Evolutionary conservation across 2,888 invertebrate genomes (phyloP).

Genomic region (Blomia tropicalis): DNA sequence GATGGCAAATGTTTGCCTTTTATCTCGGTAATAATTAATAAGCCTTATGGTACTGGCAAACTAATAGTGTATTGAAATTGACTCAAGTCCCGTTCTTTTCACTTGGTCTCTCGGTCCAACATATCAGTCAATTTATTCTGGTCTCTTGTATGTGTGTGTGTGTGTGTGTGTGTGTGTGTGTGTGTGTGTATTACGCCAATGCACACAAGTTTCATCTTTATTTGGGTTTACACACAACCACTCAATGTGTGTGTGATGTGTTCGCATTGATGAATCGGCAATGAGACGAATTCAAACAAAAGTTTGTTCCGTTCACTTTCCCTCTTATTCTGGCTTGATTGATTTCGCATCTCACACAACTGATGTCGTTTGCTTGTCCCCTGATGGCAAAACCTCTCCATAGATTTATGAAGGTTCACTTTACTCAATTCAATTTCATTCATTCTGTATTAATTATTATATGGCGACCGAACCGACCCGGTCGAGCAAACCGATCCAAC

Average conservation of each 20-base stretch:
- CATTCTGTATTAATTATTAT: slow-evolving; percentile 10
- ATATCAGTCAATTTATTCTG: no score
- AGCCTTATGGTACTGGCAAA: not conserved
- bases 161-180: not conserved
- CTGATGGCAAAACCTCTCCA: not conserved
- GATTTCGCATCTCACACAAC: slow-evolving; percentile 6
- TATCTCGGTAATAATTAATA: slow-evolving; percentile 13
- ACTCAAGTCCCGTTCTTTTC: no score
- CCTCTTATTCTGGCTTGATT: not conserved
- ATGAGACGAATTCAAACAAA: slow-evolving; percentile 9
- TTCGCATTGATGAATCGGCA: slow-evolving; percentile 6
- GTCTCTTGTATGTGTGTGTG: no score
- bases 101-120: no score
- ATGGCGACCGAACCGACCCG: no score
- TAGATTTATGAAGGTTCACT: slow-evolving; percentile 1
- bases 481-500: not conserved
- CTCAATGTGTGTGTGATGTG: not conserved
- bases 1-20: slow-evolving; percentile 11
- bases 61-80: not conserved
- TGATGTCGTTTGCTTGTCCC: not conserved
- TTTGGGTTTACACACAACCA: not conserved
- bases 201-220: not conserved
- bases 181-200: not conserved
- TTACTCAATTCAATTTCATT: no score
- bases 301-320: not conserved